Percentiles rank a stretch among this genome's conserved stretches.
These are phyloP conservation scores for Anhinga anhinga DNA, from an alignment of 2,113 vertebrate genomes.

Conservation along the genomic window DNA sequence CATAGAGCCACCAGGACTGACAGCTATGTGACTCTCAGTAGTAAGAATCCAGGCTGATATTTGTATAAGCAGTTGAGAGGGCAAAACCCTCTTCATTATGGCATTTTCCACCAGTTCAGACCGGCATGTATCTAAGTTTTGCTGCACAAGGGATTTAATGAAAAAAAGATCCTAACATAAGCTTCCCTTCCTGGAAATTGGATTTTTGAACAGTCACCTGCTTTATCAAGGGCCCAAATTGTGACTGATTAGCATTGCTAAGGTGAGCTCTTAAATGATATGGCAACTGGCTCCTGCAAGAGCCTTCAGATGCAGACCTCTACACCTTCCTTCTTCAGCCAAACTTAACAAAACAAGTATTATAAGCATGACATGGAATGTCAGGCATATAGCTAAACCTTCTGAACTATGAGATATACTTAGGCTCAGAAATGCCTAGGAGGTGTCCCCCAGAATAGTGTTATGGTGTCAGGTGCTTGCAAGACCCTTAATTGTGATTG, in stretches of 20 bases:
- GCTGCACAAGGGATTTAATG: not conserved
- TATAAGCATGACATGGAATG: not conserved
- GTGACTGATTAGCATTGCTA: not conserved
- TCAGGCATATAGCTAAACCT: not conserved
- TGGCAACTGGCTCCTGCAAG: not conserved
- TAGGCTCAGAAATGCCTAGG: not conserved
- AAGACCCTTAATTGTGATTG: not conserved
- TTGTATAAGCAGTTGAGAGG: not conserved
- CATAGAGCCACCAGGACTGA: not conserved
- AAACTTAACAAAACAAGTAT: not conserved
- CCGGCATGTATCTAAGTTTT: not conserved
- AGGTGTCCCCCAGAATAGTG: not conserved
- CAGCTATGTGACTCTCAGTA: not conserved
- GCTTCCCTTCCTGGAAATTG: not conserved
- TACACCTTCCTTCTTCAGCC: not conserved
- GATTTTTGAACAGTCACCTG: not conserved
- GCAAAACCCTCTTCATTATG: not conserved
- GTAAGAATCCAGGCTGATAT: not conserved
- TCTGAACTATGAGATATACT: not conserved
- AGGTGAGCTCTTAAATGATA: not conserved
- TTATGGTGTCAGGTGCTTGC: not conserved
- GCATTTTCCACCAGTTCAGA: not conserved
- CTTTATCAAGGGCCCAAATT: not conserved
- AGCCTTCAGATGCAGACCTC: not conserved
- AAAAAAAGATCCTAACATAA: not conserved